A percentile compares a stretch with the other conserved stretches of the same genome.
Conservation (phyloP, 2,888 invertebrate species). For the Himalopsyche kuldschensis region DNA sequence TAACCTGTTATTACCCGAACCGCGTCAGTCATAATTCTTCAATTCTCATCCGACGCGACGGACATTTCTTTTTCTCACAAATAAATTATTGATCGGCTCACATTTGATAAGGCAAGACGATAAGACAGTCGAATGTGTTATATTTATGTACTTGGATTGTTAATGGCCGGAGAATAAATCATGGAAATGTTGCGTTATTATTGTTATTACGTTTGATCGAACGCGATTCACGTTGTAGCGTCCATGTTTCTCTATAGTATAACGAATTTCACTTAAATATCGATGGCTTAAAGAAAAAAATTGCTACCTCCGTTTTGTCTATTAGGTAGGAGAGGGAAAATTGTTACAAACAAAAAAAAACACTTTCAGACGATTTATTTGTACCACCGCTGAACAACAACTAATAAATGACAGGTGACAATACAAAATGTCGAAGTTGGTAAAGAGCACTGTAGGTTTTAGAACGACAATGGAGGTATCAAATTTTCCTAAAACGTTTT, state of each 20-base stretch:
- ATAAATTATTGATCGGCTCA: conserved; percentile 23
- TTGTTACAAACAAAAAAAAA: too few relatives aligned
- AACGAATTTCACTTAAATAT: neutral
- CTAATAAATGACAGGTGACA: too few relatives aligned
- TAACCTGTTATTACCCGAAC: conserved; percentile 36
- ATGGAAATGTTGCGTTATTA: conserved; percentile 15
- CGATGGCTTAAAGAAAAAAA: too few relatives aligned
- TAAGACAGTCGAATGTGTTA: conserved; percentile 6
- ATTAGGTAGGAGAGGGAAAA: too few relatives aligned
- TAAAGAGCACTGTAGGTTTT: too few relatives aligned
- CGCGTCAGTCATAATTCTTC: conserved; percentile 29
- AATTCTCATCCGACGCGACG: conserved; percentile 14
- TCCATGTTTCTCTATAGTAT: neutral
- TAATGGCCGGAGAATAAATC: conserved; percentile 15
- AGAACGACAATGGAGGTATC: too few relatives aligned
- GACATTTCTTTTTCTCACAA: conserved; percentile 8
- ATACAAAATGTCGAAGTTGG: too few relatives aligned
- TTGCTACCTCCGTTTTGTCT: too few relatives aligned
- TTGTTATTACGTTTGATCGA: neutral
- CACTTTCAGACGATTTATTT: too few relatives aligned
- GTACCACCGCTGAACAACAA: too few relatives aligned
- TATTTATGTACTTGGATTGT: neutral
- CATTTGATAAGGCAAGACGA: conserved; percentile 24
- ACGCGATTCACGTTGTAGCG: neutral
- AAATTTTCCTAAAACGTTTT: too few relatives aligned